phyloP scores from a whole-genome alignment of 2,113 vertebrate species.

The Gavia stellata region DNA sequence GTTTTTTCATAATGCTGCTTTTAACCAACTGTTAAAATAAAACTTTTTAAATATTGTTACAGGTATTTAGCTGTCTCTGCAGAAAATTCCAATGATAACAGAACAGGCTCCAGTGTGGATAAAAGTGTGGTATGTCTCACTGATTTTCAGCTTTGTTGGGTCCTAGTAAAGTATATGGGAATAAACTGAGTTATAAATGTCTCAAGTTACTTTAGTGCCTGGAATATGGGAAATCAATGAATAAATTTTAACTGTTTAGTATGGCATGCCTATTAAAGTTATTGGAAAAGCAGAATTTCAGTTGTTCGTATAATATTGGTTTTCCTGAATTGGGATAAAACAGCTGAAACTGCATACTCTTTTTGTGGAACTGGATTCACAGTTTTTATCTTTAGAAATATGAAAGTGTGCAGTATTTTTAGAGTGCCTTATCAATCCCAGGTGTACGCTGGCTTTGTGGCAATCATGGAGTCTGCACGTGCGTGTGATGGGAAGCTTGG shows the following conservation, averaged over 20 bases:
- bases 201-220: neutral
- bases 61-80: constrained; percentile 74
- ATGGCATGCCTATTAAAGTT: neutral
- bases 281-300: neutral
- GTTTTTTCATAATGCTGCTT: neutral
- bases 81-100: constrained; percentile 87
- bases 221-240: neutral
- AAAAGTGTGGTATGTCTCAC: constrained; percentile 87
- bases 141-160: neutral
- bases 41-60: neutral
- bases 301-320: neutral
- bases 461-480: neutral
- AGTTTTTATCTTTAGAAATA: neutral
- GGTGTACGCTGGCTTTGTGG: neutral
- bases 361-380: neutral
- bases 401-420: neutral
- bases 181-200: neutral
- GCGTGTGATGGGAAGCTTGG: neutral
- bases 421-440: neutral
- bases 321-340: neutral
- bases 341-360: neutral
- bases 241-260: neutral
- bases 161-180: neutral
- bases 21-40: neutral
- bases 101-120: constrained; percentile 83